phyloP scores from a whole-genome alignment of 2,888 invertebrate genomes.

The Coelinius sp. region DNA sequence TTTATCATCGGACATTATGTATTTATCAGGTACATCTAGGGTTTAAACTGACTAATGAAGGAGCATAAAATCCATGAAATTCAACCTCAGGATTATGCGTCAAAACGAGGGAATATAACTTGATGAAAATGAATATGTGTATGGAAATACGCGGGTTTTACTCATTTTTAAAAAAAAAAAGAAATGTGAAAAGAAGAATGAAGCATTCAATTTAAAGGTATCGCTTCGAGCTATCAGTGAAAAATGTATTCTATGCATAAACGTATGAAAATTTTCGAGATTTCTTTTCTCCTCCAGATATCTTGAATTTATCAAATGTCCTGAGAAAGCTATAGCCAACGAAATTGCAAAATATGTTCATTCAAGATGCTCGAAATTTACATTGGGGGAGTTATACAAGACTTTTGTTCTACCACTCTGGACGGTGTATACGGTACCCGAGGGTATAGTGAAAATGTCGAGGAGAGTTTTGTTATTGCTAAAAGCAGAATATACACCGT shows the following conservation, averaged over 20 bases:
- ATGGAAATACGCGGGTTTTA: background rate
- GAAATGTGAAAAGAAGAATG: background rate
- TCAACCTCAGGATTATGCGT: background rate
- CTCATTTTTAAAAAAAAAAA: background rate
- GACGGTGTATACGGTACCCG: background rate
- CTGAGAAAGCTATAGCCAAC: background rate
- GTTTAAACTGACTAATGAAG: background rate
- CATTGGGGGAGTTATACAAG: background rate
- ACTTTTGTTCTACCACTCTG: background rate
- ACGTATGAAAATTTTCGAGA: background rate
- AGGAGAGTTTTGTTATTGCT: slow-evolving; percentile 7
- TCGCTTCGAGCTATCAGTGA: background rate
- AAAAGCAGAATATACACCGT: background rate
- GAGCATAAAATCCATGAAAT: background rate
- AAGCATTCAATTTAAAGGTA: background rate
- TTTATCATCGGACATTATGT: background rate
- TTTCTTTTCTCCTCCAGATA: background rate
- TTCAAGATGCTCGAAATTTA: slow-evolving; percentile 6
- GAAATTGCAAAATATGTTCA: background rate
- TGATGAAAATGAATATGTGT: slow-evolving; percentile 11
- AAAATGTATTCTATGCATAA: background rate
- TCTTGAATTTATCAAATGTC: background rate
- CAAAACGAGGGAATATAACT: background rate
- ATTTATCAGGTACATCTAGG: background rate
- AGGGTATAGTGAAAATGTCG: background rate